Evolutionary conservation across 2,797 vertebrate species (phyloP), one percentile per base, ranked within the genome.

Genomic region (Malacoraja senta): DNA sequence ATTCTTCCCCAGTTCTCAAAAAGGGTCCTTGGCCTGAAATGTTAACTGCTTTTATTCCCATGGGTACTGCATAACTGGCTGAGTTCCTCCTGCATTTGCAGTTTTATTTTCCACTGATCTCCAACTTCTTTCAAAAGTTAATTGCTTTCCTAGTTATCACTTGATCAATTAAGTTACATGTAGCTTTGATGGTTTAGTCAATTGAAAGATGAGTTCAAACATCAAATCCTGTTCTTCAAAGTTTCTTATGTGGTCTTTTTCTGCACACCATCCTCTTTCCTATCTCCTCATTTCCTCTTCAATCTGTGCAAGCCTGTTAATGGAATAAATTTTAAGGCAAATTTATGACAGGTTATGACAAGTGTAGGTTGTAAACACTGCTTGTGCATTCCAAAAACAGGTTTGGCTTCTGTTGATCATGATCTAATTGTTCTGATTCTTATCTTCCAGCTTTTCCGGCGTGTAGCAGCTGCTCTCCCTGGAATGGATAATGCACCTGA

Each of bases 401-500:
- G 84, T 15, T 88, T 65, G 61, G 2, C 61, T 88, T 88, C 17
- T 88, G 10, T 88, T 61, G 44, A 26, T 3, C 12, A 65, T 2
- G n/a, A 32, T 13, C 81, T 19, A 8, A 7, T 61, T 29, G 13
- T 61, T n/a, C 94, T 0, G 2, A 94, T 58, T 8, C 24, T 94
- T 91, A 94, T 84, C 90, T 95, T 95, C 13, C 92, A 98, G 97
- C 97, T 99, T 96, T 98, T 99, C 96, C 97, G 96, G 53, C 97
- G 97, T 92, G 97, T 98, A 93, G 97, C 97, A 94, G 97, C 98
- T 94, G 97, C 97, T 93, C 96, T 99, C 95, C 97, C 97, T 77
- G 98, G 97, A 93, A 98, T 97, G 98, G 98, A 98, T 94, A 98
- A 96, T 95, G 97, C 97, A 95, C 97, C 97, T 93, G 97, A 97